These are phyloP conservation scores for Diarsia rubi DNA, from an alignment of 2,888 invertebrate species.

Conservation along the genomic window DNA sequence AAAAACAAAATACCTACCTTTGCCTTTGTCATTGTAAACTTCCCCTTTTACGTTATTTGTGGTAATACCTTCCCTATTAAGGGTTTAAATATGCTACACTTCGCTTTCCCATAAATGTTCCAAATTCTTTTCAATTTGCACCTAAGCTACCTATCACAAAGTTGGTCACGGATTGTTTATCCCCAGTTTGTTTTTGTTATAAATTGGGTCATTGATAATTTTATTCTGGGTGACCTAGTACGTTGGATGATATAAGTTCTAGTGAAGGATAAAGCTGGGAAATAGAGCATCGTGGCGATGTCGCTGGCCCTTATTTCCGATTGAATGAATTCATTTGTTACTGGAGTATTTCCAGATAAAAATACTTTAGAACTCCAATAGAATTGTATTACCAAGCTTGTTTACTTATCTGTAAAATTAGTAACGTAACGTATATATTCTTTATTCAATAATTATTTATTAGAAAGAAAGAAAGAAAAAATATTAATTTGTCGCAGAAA, in stretches of 20 bases:
- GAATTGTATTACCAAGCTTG: background rate
- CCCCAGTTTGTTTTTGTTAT: constrained; percentile 53
- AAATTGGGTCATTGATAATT: constrained; percentile 53
- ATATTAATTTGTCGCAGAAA: too few relatives aligned
- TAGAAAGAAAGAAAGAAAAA: too few relatives aligned
- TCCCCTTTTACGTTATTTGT: constrained; percentile 28
- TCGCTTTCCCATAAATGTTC: constrained; percentile 58
- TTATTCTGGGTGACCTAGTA: constrained; percentile 31
- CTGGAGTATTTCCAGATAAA: constrained; percentile 19
- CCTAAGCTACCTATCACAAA: constrained; percentile 70
- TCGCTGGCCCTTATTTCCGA: constrained; percentile 38
- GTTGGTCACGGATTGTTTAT: constrained; percentile 72
- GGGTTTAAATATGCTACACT: constrained; percentile 35
- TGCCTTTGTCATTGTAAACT: background rate
- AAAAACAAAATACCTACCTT: constrained; percentile 4
- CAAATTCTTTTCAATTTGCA: constrained; percentile 76
- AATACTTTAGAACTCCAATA: background rate
- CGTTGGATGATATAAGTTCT: constrained; percentile 26
- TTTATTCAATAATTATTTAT: background rate
- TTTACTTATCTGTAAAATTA: background rate
- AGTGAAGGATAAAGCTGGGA: constrained; percentile 2
- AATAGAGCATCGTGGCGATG: constrained; percentile 27
- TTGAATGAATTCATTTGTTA: constrained; percentile 29
- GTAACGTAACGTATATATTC: background rate
- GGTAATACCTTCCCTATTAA: constrained; percentile 32